These are phyloP conservation scores for Clarias pachynema DNA, from an alignment of 2,797 vertebrate species.

Conservation along the genomic window DNA sequence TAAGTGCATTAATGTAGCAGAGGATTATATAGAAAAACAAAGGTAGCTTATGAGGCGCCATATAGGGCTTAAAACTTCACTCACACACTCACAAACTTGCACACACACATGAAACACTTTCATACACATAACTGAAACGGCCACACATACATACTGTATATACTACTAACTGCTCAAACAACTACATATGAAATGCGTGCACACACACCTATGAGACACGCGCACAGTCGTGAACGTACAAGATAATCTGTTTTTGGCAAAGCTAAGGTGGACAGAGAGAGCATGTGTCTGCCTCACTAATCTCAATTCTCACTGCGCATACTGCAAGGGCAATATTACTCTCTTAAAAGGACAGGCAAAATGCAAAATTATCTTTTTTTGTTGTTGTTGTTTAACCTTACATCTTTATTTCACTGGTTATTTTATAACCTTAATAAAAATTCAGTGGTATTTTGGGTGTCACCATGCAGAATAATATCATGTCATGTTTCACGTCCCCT, in stretches of 20 bases:
- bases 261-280: conserved; percentile 1
- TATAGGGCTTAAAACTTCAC: no score
- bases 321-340: conserved; percentile 32
- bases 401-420: not conserved
- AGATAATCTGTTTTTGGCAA: conserved; percentile 53
- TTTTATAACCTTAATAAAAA: not conserved
- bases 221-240: conserved; percentile 40
- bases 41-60: no score
- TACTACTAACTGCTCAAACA: no score
- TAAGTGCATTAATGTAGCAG: no score
- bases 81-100: no score
- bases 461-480: conserved; percentile 14
- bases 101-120: no score
- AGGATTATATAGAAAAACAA: no score
- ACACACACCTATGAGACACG: no score
- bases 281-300: conserved; percentile 37
- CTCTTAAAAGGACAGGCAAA: not conserved
- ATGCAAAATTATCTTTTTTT: not conserved
- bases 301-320: conserved; percentile 33
- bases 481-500: not conserved
- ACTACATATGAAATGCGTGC: no score
- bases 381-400: not conserved
- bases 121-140: no score
- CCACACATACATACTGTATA: no score
- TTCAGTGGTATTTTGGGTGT: not conserved